Evolutionary conservation across 2,888 invertebrate species (phyloP).

Genomic region (Pristionchus fissidentatus): DNA sequence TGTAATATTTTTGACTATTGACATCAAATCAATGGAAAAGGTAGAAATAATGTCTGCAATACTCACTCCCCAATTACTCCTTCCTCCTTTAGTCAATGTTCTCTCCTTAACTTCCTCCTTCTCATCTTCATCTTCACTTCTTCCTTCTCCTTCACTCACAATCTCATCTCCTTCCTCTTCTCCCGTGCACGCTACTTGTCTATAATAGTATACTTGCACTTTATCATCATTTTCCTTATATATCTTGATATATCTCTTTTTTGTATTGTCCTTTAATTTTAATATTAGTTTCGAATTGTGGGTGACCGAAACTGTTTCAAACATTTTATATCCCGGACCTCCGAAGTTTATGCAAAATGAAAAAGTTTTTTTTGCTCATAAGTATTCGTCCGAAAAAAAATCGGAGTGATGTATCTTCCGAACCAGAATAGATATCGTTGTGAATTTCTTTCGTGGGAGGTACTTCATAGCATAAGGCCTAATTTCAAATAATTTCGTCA

Average conservation of each 20-base stretch:
- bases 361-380: too few relatives aligned
- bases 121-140: constrained; percentile 28
- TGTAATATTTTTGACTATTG: too few relatives aligned
- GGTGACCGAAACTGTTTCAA: neutral
- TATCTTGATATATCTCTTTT: neutral
- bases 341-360: neutral
- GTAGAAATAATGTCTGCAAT: too few relatives aligned
- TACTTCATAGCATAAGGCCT: too few relatives aligned
- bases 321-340: neutral
- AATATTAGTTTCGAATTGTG: too few relatives aligned
- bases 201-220: neutral
- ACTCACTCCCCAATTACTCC: constrained; percentile 1
- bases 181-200: constrained; percentile 47
- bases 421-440: too few relatives aligned
- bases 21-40: neutral
- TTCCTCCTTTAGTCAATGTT: constrained; percentile 9
- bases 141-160: constrained; percentile 9
- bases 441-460: too few relatives aligned
- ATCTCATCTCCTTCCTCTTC: constrained; percentile 43
- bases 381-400: too few relatives aligned
- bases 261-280: neutral
- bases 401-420: too few relatives aligned
- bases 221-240: neutral
- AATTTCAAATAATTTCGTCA: too few relatives aligned
- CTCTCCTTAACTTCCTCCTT: constrained; percentile 23